Evolutionary conservation across 2,113 vertebrate species (phyloP), one percentile per base, ranked within the genome.

Genomic region (Scolopax mira): DNA sequence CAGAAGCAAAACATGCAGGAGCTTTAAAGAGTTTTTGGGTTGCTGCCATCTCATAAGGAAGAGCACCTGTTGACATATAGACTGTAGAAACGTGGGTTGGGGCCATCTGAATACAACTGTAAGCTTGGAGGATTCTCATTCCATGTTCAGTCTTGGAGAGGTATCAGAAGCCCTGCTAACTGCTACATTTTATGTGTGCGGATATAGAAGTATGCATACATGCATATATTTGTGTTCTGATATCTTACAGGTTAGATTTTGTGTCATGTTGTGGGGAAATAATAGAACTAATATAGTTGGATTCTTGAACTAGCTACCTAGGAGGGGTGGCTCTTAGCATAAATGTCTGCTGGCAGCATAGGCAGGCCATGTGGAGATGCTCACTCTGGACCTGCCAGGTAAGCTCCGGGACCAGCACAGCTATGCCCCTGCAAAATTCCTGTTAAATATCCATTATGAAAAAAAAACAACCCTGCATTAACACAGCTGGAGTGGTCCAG

Each of bases 341-440:
- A 35, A 30, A 17, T 19, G 4, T 41, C 46, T 85, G 70, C 57
- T 52, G 44, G 42, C 60, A 73, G 31, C 1, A 3, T 37, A 13
- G 1, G 0, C 6, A 1, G 44, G 31, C 46, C 48, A 25, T 5
- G 9, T n/a, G 10, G 15, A 71, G 9, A 49, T 42, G 25, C 42
- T 57, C 25, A 23, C 19, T 17, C 49, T 22, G 31, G 13, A 16
- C 13, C 7, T 0, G 3, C 30, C 21, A 61, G 65, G 13, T 27
- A 31, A 81, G 39, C 24, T 69, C 54, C 52, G 37, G 28, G 28
- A 60, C 10, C 49, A 69, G 69, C 41, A 55, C 11, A 61, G 3
- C 30, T 39, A 6, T 4, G 13, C 22, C 69, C 33, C 19, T 48
- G 39, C 30, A 66, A 67, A 49, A 46, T 51, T 71, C 61, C 41